Percentiles rank a stretch among this genome's conserved stretches.
phyloP scores from a whole-genome alignment of 1,140 invertebrate genomes.

The Colletes gigas region DNA sequence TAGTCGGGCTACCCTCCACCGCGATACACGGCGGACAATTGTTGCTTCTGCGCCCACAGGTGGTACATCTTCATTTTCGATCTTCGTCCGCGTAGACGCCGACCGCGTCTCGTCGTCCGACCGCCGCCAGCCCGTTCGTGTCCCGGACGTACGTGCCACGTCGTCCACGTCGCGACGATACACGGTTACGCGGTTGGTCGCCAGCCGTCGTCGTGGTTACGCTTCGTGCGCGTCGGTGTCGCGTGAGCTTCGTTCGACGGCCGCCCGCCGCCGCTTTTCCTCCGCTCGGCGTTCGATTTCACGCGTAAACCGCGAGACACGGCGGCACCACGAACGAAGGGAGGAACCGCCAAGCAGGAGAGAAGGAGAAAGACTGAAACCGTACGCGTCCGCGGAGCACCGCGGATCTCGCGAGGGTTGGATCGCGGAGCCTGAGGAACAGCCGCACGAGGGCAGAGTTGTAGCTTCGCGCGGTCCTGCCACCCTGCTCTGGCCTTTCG shows the following conservation, averaged over 20 bases:
- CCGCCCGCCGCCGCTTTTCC: neutral
- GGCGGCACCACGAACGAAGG: no score
- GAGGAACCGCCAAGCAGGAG: no score
- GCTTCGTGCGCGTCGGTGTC: conserved; percentile 45
- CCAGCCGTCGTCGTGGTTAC: conserved; percentile 51
- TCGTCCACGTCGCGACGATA: neutral
- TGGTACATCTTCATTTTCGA: conserved; percentile 76
- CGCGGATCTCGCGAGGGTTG: no score
- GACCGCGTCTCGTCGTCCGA: conserved; percentile 10
- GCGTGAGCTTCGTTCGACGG: neutral
- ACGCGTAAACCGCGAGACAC: no score
- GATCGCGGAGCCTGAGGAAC: conserved; percentile 1
- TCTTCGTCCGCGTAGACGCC: conserved; percentile 48
- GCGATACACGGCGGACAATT: conserved; percentile 81
- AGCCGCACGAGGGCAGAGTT: conserved; percentile 41
- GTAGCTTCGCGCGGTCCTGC: conserved; percentile 39
- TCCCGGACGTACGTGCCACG: conserved; percentile 7
- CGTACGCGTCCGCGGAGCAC: no score
- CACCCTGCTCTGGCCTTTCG: no score
- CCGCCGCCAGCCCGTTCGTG: neutral
- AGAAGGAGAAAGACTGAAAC: no score
- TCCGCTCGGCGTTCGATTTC: no score
- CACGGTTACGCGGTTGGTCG: neutral
- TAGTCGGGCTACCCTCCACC: conserved; percentile 80
- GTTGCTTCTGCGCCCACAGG: conserved; percentile 82